phyloP scores from a whole-genome alignment of 1,140 invertebrate species.

The Aphidius gifuensis region DNA sequence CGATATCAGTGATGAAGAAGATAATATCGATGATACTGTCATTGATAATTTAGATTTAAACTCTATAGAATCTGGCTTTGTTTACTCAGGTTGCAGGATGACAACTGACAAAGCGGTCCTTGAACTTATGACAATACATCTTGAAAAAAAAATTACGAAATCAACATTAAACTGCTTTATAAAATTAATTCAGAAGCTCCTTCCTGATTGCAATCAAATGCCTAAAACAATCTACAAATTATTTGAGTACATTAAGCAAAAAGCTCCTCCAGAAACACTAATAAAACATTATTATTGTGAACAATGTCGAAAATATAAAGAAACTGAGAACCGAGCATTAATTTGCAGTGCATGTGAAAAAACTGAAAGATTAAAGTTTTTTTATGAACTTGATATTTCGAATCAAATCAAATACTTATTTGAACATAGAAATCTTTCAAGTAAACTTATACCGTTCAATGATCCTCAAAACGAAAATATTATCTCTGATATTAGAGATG shows the following conservation, averaged over 20 bases:
- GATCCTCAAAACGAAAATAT: conserved; percentile 1
- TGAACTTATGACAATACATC: no score
- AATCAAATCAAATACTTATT: conserved; percentile 28
- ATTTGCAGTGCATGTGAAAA: conserved; percentile 13
- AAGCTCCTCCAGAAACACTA: conserved; percentile 16
- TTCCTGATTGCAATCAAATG: conserved; percentile 18
- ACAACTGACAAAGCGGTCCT: no score
- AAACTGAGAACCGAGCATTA: background rate
- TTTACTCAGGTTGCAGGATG: no score
- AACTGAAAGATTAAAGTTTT: conserved; percentile 10
- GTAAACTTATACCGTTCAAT: conserved; percentile 16
- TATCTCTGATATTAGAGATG: conserved; percentile 25
- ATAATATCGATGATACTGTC: no score
- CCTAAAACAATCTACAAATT: conserved; percentile 24
- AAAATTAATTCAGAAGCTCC: no score
- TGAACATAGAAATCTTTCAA: conserved; percentile 22
- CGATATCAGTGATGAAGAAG: no score
- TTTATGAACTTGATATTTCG: conserved; percentile 23
- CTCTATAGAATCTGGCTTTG: no score
- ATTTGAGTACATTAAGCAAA: conserved; percentile 17
- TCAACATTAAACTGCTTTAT: no score
- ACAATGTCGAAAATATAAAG: conserved; percentile 20
- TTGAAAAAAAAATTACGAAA: no score
- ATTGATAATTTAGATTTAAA: no score
- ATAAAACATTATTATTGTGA: conserved; percentile 28